These are phyloP conservation scores for Uropsilus gracilis DNA, from an alignment of 2,113 vertebrate species.

Conservation along the genomic window DNA sequence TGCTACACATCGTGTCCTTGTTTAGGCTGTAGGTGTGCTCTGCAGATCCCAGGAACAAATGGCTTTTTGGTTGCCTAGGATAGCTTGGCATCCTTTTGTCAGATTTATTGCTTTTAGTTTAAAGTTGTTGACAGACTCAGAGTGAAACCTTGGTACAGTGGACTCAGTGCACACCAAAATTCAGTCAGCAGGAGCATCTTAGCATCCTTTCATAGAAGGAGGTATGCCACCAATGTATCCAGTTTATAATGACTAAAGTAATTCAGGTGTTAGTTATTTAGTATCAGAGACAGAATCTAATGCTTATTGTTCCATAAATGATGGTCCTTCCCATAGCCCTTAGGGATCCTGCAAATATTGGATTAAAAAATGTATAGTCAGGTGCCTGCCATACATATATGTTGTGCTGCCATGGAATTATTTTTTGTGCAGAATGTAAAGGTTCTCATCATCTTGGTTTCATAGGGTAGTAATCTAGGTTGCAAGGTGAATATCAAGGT, in stretches of 20 bases:
- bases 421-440: background rate
- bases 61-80: background rate
- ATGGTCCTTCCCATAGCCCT: background rate
- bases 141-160: background rate
- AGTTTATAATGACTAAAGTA: background rate
- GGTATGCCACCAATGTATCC: background rate
- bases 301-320: background rate
- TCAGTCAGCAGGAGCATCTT: background rate
- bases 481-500: background rate
- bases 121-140: constrained; percentile 29
- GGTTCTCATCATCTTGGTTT: constrained; percentile 33
- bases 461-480: background rate
- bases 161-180: background rate
- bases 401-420: constrained; percentile 14
- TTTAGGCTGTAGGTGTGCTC: background rate
- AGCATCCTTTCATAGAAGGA: background rate
- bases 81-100: background rate
- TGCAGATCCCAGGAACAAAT: background rate
- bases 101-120: constrained; percentile 51
- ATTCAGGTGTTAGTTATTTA: background rate
- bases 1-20: constrained; percentile 7
- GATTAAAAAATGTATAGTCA: background rate
- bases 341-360: background rate
- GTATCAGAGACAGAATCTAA: background rate
- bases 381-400: background rate